These are phyloP conservation scores for Heliconius sara DNA, from an alignment of 2,888 invertebrate genomes.

Conservation along the genomic window DNA sequence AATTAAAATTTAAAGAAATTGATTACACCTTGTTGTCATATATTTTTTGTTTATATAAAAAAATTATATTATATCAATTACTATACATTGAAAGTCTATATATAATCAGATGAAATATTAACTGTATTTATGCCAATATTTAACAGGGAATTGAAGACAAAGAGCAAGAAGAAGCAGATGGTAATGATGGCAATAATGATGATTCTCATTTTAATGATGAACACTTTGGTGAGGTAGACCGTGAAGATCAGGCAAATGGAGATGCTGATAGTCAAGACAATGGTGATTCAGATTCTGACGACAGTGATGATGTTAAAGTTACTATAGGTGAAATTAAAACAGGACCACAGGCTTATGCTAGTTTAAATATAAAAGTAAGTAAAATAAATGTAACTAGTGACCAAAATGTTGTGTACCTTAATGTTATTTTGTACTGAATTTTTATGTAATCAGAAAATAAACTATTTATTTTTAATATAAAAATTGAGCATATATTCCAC, in stretches of 20 bases:
- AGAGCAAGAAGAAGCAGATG: slow-evolving; percentile 76
- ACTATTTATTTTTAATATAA: background rate
- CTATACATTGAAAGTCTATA: background rate
- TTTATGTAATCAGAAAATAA: background rate
- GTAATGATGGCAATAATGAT: slow-evolving; percentile 75
- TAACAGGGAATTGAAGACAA: slow-evolving; percentile 73
- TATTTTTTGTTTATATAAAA: background rate
- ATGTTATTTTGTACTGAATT: background rate
- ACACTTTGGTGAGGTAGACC: slow-evolving; percentile 76
- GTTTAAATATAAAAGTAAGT: slow-evolving; percentile 88
- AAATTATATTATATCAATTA: too few relatives aligned
- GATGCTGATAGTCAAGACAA: slow-evolving; percentile 81
- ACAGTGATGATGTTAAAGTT: slow-evolving; percentile 94
- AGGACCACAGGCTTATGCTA: slow-evolving; percentile 87
- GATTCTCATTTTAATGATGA: slow-evolving; percentile 80
- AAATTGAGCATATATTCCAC: background rate
- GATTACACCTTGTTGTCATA: background rate
- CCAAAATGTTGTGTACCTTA: too few relatives aligned
- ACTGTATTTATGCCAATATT: slow-evolving; percentile 13
- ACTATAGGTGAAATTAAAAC: slow-evolving; percentile 96
- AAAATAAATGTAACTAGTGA: background rate
- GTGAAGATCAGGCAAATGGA: slow-evolving; percentile 71
- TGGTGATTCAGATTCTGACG: slow-evolving; percentile 87
- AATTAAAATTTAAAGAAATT: background rate
- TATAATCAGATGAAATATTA: background rate